Evolutionary conservation across 1,140 invertebrate genomes (phyloP).

Genomic region (Conopomorpha cramerella): DNA sequence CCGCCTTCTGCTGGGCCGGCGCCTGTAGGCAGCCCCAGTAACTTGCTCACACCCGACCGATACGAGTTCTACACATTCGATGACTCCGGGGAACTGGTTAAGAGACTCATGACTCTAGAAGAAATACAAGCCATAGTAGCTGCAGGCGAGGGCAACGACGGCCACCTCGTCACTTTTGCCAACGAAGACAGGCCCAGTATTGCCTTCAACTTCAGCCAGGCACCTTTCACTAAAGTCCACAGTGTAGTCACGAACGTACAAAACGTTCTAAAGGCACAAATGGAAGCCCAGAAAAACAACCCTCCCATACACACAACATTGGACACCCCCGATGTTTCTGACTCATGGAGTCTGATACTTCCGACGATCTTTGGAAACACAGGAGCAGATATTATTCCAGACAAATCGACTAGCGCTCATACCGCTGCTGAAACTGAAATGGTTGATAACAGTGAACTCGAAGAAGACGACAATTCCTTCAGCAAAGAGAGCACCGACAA

Average conservation of each 20-base stretch:
- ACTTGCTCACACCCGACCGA: constrained; percentile 74
- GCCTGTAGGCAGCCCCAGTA: constrained; percentile 74
- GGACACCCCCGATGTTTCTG: constrained; percentile 71
- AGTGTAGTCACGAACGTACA: constrained; percentile 81
- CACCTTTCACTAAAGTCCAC: constrained; percentile 70
- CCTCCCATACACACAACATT: constrained; percentile 61
- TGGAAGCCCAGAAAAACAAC: constrained; percentile 69
- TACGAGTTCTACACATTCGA: constrained; percentile 87
- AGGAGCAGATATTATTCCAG: constrained; percentile 64
- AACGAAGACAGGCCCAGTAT: constrained; percentile 54
- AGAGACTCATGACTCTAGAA: constrained; percentile 78
- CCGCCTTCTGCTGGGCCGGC: constrained; percentile 57
- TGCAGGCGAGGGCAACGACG: constrained; percentile 69
- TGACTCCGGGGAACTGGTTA: constrained; percentile 78
- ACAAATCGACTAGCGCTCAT: constrained; percentile 54
- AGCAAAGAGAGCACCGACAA: constrained; percentile 34
- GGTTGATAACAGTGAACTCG: constrained; percentile 22
- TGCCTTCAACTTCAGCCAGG: constrained; percentile 48
- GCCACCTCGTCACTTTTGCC: constrained; percentile 53
- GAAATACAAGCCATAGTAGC: constrained; percentile 84
- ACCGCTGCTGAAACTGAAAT: constrained; percentile 64
- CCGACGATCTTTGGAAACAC: constrained; percentile 76
- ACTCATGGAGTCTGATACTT: constrained; percentile 80
- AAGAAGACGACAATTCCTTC: constrained; percentile 22
- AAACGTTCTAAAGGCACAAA: constrained; percentile 77